A percentile compares a stretch with the other conserved stretches of the same genome.
phyloP scores from a whole-genome alignment of 2,113 vertebrate genomes.

The Erythrocebus patas region DNA sequence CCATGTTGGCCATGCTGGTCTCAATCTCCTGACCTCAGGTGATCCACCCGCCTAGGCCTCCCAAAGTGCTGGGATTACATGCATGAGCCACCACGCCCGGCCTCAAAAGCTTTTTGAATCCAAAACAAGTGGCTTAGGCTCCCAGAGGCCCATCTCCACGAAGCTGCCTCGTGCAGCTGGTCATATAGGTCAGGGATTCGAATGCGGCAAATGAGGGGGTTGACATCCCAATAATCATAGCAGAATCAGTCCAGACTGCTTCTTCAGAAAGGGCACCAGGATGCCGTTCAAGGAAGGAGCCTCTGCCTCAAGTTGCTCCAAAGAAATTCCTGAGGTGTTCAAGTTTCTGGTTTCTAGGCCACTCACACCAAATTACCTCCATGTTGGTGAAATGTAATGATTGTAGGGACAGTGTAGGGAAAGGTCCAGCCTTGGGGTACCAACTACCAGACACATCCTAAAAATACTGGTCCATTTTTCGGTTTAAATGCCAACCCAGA shows the following conservation, averaged over 20 bases:
- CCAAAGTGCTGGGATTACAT: no score
- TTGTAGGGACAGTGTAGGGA: not conserved
- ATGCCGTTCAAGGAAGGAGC: not conserved
- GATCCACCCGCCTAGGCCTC: no score
- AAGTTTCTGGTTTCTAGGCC: not conserved
- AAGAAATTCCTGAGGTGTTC: not conserved
- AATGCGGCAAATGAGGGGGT: not conserved
- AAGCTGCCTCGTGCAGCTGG: not conserved
- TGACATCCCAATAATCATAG: not conserved
- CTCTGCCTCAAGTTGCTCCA: not conserved
- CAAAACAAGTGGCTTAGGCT: not conserved
- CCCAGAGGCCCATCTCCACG: not conserved
- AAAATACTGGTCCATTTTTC: conserved; percentile 12
- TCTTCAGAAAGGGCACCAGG: not conserved
- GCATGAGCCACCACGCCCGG: no score
- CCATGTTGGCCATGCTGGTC: no score
- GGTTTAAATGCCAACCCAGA: not conserved
- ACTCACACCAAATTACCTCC: not conserved
- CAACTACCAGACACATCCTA: not conserved
- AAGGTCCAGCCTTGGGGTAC: not conserved
- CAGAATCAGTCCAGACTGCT: not conserved
- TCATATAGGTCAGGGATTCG: not conserved
- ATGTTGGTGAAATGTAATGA: not conserved
- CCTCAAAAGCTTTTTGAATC: not conserved
- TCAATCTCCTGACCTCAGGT: no score